phyloP scores from a whole-genome alignment of 1,140 invertebrate species.

The Aphaenogaster floridana region DNA sequence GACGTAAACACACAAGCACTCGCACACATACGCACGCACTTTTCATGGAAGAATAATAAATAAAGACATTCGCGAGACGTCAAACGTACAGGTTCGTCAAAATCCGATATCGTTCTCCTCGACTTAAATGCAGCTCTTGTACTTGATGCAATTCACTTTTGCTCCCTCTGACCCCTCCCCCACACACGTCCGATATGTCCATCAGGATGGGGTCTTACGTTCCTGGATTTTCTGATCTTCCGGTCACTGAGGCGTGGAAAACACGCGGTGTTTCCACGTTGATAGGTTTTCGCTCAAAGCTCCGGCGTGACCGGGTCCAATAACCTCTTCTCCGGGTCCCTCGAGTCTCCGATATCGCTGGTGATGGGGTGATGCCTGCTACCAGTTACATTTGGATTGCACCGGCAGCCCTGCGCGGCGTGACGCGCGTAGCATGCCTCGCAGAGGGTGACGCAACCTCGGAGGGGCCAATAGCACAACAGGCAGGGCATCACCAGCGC shows the following conservation, averaged over 20 bases:
- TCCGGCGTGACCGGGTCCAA: constrained; percentile 85
- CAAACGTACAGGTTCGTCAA: constrained; percentile 69
- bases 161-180: constrained; percentile 84
- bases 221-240: neutral
- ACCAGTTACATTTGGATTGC: constrained; percentile 87
- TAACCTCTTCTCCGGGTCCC: constrained; percentile 85
- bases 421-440: constrained; percentile 94
- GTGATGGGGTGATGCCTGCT: constrained; percentile 84
- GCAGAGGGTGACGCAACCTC: constrained; percentile 92
- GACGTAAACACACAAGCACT: neutral
- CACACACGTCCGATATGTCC: constrained; percentile 68
- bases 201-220: neutral
- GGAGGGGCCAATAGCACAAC: constrained; percentile 96
- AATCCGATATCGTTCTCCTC: constrained; percentile 65
- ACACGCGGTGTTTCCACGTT: neutral
- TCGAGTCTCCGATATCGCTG: constrained; percentile 81
- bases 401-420: constrained; percentile 90
- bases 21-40: constrained; percentile 33
- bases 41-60: constrained; percentile 75
- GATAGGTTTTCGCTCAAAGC: constrained; percentile 77
- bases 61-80: constrained; percentile 73
- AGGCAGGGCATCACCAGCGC: constrained; percentile 95
- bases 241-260: neutral
- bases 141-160: constrained; percentile 82
- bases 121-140: constrained; percentile 86